Evolutionary conservation across 2,888 invertebrate genomes (phyloP).

Genomic region (Cynaeus angustus): DNA sequence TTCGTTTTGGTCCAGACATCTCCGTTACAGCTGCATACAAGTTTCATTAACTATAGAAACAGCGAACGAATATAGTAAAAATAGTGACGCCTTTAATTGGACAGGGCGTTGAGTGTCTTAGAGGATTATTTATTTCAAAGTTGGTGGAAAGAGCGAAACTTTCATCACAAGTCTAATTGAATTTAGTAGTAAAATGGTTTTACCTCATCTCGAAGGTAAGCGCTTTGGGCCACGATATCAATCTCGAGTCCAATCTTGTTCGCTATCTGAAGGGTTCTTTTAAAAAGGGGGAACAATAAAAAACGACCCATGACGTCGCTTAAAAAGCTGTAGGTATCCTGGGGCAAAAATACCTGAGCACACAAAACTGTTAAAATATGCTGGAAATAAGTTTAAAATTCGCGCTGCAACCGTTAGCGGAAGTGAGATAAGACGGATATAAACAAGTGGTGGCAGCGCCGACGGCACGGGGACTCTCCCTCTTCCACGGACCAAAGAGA

Average conservation of each 20-base stretch:
- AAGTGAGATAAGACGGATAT: constrained; percentile 66
- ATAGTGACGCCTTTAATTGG: constrained; percentile 55
- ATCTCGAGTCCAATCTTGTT: constrained; percentile 45
- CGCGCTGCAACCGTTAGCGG: constrained; percentile 60
- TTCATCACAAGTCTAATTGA: constrained; percentile 43
- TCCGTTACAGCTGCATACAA: constrained; percentile 54
- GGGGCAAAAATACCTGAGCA: constrained; percentile 54
- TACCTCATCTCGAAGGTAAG: constrained; percentile 39
- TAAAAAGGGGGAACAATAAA: constrained; percentile 52
- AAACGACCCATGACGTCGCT: constrained; percentile 50
- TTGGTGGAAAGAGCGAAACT: constrained; percentile 18
- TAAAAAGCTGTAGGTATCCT: constrained; percentile 51
- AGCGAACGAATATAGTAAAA: constrained; percentile 50
- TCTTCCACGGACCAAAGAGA: constrained; percentile 57
- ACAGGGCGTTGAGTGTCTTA: constrained; percentile 28
- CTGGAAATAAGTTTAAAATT: constrained; percentile 58
- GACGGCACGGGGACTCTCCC: constrained; percentile 47
- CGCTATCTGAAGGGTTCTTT: constrained; percentile 43
- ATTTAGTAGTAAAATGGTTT: constrained; percentile 40
- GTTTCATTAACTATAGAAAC: constrained; percentile 52
- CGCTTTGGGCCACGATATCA: constrained; percentile 41
- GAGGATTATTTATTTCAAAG: constrained; percentile 25
- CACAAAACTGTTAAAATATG: constrained; percentile 55
- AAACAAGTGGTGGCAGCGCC: constrained; percentile 63
- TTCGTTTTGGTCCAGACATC: constrained; percentile 42